These are phyloP conservation scores for Chiloscyllium plagiosum DNA, from an alignment of 2,113 vertebrate genomes.

Conservation along the genomic window DNA sequence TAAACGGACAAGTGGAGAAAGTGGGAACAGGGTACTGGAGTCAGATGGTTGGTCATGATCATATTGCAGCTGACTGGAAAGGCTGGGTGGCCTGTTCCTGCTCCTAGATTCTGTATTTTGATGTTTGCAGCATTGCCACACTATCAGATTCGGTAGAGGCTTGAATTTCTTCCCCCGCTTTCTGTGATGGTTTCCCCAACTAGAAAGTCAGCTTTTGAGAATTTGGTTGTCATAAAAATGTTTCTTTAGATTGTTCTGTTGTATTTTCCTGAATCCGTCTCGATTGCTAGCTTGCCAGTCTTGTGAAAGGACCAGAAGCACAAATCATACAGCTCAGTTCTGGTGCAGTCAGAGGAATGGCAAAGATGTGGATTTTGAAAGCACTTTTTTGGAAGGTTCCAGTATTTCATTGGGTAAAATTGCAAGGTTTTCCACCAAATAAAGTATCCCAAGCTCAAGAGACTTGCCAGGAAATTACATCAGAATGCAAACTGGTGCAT, in stretches of 20 bases:
- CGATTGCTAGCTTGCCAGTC: neutral
- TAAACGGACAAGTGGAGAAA: no score
- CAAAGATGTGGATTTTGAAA: neutral
- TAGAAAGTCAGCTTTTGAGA: neutral
- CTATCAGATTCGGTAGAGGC: neutral
- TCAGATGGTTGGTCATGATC: no score
- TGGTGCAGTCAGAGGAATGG: neutral
- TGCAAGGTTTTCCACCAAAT: neutral
- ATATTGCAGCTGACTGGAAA: no score
- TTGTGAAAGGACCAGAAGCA: neutral
- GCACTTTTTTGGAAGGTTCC: neutral
- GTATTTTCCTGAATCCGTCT: neutral
- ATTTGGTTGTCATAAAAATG: neutral
- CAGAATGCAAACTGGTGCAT: no score
- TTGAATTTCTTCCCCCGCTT: neutral
- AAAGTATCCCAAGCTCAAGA: neutral
- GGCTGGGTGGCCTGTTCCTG: no score
- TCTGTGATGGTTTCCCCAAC: neutral
- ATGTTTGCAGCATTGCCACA: no score
- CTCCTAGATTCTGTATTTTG: no score
- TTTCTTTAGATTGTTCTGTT: neutral
- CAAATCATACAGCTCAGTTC: neutral
- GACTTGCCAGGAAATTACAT: neutral
- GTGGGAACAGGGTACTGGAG: no score
- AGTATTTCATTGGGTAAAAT: neutral